phyloP scores from a whole-genome alignment of 2,888 invertebrate genomes.

The Rhodophaea formosa region DNA sequence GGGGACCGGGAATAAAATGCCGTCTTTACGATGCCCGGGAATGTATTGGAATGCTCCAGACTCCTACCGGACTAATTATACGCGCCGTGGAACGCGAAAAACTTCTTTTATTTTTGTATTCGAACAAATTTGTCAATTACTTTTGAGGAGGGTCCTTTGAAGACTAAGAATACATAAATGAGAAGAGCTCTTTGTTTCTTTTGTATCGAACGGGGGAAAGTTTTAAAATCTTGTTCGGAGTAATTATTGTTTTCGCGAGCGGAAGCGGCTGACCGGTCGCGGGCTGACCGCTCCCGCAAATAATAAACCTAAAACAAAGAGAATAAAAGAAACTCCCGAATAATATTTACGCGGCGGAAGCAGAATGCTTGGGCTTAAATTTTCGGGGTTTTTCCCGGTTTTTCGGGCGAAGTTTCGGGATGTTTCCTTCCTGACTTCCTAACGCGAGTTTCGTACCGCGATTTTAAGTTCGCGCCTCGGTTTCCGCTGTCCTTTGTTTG shows the following conservation, averaged over 20 bases:
- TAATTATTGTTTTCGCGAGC: constrained; percentile 50
- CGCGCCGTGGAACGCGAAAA: constrained; percentile 37
- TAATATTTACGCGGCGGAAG: constrained; percentile 74
- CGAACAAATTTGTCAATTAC: constrained; percentile 68
- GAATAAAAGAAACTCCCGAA: constrained; percentile 69
- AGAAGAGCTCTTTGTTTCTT: constrained; percentile 61
- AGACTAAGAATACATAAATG: constrained; percentile 54
- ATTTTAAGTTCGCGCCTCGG: constrained; percentile 59
- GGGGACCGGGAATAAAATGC: constrained; percentile 48
- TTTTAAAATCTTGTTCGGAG: constrained; percentile 63
- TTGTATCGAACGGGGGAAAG: constrained; percentile 56
- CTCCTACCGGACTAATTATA: constrained; percentile 60
- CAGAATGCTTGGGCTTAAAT: constrained; percentile 65
- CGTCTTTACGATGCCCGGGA: constrained; percentile 51
- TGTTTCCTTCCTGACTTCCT: constrained; percentile 72
- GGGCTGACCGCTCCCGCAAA: constrained; percentile 42
- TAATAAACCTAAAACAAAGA: constrained; percentile 73
- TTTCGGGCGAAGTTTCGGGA: constrained; percentile 62
- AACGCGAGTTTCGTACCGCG: constrained; percentile 61
- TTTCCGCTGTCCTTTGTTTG: constrained; percentile 60
- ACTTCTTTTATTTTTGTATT: constrained; percentile 53
- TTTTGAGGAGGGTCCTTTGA: constrained; percentile 53
- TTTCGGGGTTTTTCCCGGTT: constrained; percentile 65
- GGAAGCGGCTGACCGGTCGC: constrained; percentile 14
- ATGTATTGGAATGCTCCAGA: constrained; percentile 46